These are phyloP conservation scores for Helobdella robusta DNA, from an alignment of 2,888 invertebrate species.

Conservation along the genomic window DNA sequence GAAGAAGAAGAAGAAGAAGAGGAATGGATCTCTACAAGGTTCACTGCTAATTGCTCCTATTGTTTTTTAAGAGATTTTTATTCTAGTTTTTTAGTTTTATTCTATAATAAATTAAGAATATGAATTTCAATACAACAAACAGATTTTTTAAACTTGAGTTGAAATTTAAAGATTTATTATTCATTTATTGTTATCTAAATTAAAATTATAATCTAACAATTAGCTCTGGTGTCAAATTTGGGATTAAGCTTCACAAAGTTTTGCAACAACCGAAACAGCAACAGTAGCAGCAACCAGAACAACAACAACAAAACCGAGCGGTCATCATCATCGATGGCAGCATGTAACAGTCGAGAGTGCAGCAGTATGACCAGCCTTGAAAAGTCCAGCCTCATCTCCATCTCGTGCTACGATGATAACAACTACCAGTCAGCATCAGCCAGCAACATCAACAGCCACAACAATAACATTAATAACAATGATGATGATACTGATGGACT, in stretches of 20 bases:
- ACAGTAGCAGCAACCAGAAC: conserved; percentile 27
- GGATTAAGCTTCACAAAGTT: conserved; percentile 44
- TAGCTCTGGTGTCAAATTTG: conserved; percentile 44
- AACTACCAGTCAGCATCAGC: neutral
- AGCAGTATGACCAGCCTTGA: too few relatives aligned
- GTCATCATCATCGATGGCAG: conserved; percentile 30
- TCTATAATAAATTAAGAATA: too few relatives aligned
- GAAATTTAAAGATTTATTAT: too few relatives aligned
- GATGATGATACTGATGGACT: neutral
- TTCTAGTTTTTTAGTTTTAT: too few relatives aligned
- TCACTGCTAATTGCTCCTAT: too few relatives aligned
- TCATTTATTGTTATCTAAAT: too few relatives aligned
- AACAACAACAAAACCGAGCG: conserved; percentile 28
- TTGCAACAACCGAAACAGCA: conserved; percentile 40
- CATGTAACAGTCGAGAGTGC: too few relatives aligned
- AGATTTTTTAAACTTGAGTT: too few relatives aligned
- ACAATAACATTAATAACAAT: too few relatives aligned
- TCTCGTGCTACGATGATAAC: neutral
- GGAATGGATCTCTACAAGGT: conserved; percentile 76
- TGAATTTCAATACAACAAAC: too few relatives aligned
- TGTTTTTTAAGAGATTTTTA: too few relatives aligned
- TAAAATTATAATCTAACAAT: too few relatives aligned
- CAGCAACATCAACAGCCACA: neutral
- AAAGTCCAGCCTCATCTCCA: neutral
- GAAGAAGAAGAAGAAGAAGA: conserved; percentile 65